A percentile compares a stretch with the other conserved stretches of the same genome.
These are phyloP conservation scores for Coptotermes formosanus DNA, from an alignment of 1,140 invertebrate genomes.

Conservation along the genomic window DNA sequence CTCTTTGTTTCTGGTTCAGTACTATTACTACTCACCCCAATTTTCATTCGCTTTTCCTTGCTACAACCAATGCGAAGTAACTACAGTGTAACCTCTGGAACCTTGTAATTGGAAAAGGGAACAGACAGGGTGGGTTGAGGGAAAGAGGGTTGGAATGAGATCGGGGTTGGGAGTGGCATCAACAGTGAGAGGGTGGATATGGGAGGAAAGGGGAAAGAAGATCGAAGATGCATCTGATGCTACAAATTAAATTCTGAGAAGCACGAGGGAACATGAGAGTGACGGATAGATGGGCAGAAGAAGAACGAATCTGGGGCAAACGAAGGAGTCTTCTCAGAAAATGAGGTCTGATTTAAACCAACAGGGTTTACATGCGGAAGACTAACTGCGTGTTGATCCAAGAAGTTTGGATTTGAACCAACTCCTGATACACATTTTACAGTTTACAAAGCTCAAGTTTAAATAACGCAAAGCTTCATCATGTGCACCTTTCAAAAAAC, in stretches of 20 bases:
- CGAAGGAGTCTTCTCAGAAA: not conserved
- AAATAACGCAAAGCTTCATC: too few species aligned
- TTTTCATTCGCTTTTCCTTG: not conserved
- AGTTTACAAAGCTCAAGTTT: too few species aligned
- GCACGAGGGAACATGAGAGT: not conserved
- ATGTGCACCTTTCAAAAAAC: too few species aligned
- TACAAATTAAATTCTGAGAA: constrained; percentile 19
- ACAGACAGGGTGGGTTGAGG: not conserved
- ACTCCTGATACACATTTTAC: too few species aligned
- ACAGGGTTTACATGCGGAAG: not conserved
- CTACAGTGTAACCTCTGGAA: not conserved
- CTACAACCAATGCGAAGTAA: constrained; percentile 11
- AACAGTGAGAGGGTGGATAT: not conserved
- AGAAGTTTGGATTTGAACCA: too few species aligned
- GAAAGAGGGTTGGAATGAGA: not conserved
- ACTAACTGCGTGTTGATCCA: too few species aligned
- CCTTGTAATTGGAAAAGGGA: constrained; percentile 15
- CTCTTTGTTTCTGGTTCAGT: not conserved
- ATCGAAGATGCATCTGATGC: constrained; percentile 17
- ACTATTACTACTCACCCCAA: not conserved
- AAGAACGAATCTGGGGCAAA: not conserved
- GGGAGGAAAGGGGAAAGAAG: not conserved
- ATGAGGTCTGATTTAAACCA: constrained; percentile 11
- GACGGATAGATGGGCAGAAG: constrained; percentile 11
- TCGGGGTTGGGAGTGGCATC: constrained; percentile 14